Base-by-base conservation (phyloP, 92 coral and sea anemone genomes). In the Zoanthus gigantus region DNA sequence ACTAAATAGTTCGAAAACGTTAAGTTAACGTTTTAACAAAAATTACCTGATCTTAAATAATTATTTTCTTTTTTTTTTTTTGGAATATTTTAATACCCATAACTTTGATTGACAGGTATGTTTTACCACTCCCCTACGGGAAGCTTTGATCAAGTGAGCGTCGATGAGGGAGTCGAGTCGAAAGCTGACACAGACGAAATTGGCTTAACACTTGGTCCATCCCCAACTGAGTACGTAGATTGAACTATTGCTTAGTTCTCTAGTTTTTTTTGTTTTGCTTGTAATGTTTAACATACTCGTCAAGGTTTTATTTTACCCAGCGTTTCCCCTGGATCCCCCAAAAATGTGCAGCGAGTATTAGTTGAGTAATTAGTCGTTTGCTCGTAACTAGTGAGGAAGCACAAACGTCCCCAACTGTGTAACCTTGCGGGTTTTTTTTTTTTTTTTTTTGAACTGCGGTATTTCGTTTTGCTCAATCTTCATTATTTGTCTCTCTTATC, bases 81-180 rank as follows among this genome's bases (percentile, higher is more conserved):
- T n/a, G 23, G 23, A 16, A 63, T 17, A 5, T 9, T 7, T n/a
- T n/a, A 5, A 37, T 17, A n/a, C 31, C 28, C n/a, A 42, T 11
- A 9, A 53, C 16, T 7, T 11, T 69, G 12, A 66, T 23, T 18
- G 46, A 46, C 85, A 81, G 85, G 85, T n/a, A 50, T 65, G 56
- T 28, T 30, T 23, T 60, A 65, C 57, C 85, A 81, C 74, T 81
- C 85, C 28, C 85, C 85, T 14, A 81, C 54, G 30, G 90, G 90
- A 58, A 90, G 88, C 13, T 56, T 85, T 9, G 97, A 92, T 60
- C 88, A 86, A 28, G 81, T 87, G 72, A 88, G 93, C 79, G 60
- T 86, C 32, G 97, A 94, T 46, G 97, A 91, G 79, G 94, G 94
- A 7, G 88, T 95, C 9, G 92, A 88, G 66, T 87, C 91, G 10